Evolutionary conservation across 1,140 invertebrate species (phyloP), one percentile per base, ranked within the genome.

Genomic region (Anagrus nilaparvatae): DNA sequence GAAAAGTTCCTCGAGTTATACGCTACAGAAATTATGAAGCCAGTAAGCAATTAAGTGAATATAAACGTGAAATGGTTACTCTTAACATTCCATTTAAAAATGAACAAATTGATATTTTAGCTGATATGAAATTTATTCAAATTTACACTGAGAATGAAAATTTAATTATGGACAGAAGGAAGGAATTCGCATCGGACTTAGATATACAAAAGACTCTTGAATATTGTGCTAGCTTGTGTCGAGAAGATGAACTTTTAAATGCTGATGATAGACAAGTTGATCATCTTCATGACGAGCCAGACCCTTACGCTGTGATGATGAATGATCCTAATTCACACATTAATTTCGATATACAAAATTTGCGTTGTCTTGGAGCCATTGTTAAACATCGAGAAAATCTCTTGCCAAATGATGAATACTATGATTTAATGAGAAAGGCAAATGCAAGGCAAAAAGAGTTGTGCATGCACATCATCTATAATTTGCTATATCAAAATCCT

Each of bases 21-120:
- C 49, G 46, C 60, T 66, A 25, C 51, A 55, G 34, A 60, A 60
- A 39, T 50, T 61, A 30, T 56, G 55, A 61, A 43, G 56, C 59
- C 18, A 49, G 17, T 17, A 5, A 44, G 9, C 48, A 59, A 38
- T 40, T 18, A 1, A 39, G 43, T 29, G 35, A 52, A 28, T 47
- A 41, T 36, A 40, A 44, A 44, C 40, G 58, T 16, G 60, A 63
- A 45, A 58, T 58, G 54, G 54, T 62, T 18, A 30, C 46, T 3
- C 37, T 61, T 14, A 50, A 61, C 44, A 28, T 59, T 37, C 54
- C 57, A 16, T 64, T 60, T 48, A 16, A 43, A 36, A 53, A 47
- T 55, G 59, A 59, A 56, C 43, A 56, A 27, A 10, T 9, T 9
- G 55, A 59, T 10, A 50, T 58, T 43, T 27, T 56, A 13, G 45